phyloP scores from a whole-genome alignment of 2,888 invertebrate species.

The Brachylomia viminalis region DNA sequence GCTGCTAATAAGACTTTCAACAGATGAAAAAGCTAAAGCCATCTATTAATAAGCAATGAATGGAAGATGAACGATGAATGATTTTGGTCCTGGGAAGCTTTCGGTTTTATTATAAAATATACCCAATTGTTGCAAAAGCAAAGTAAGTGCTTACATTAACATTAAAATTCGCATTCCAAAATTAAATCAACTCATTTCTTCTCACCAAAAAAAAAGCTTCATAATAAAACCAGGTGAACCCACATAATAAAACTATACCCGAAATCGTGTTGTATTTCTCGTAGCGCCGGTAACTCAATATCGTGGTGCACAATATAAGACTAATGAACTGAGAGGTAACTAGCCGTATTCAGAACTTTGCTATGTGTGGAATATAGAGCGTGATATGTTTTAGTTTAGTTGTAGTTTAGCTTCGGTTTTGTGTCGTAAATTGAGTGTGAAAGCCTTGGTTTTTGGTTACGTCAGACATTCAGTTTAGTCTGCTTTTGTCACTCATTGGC shows the following conservation, averaged over 20 bases:
- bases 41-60: not conserved
- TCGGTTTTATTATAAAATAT: not conserved
- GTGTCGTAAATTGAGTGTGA: not conserved
- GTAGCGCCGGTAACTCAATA: slow-evolving; percentile 62
- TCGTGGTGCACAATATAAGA: slow-evolving; percentile 56
- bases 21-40: not conserved
- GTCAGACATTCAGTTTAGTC: not conserved
- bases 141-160: not conserved
- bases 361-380: slow-evolving; percentile 40
- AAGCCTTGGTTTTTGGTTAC: too few relatives aligned
- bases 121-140: not conserved
- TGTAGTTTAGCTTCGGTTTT: not conserved
- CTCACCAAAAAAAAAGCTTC: not conserved
- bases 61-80: not conserved
- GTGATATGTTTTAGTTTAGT: slow-evolving; percentile 31
- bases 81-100: not conserved
- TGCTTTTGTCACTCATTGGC: not conserved
- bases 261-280: slow-evolving; percentile 43
- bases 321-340: slow-evolving; percentile 66
- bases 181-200: not conserved
- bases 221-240: slow-evolving; percentile 11
- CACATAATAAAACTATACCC: slow-evolving; percentile 42
- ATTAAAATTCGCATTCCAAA: not conserved
- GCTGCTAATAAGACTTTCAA: not conserved
- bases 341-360: slow-evolving; percentile 62